These are phyloP conservation scores for Xyrichtys novacula DNA, from an alignment of 2,797 vertebrate species.

Conservation along the genomic window DNA sequence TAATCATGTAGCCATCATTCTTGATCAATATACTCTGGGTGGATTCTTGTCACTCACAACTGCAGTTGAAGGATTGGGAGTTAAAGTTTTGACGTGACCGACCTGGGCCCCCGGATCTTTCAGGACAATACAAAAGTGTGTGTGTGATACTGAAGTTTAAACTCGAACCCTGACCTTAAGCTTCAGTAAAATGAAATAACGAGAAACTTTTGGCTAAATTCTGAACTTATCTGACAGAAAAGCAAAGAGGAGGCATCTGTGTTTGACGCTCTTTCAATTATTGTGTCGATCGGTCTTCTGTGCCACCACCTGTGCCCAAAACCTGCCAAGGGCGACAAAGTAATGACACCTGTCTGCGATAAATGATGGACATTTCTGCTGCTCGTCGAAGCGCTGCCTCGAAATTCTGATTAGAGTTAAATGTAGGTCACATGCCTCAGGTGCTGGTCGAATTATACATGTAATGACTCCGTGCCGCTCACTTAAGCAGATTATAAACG, in stretches of 20 bases:
- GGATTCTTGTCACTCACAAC: slow-evolving; percentile 2
- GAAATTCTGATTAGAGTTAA: slow-evolving; percentile 9
- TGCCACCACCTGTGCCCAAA: background rate
- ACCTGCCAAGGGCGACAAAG: slow-evolving; percentile 32
- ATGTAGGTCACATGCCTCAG: slow-evolving; percentile 21
- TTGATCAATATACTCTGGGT: too few species aligned
- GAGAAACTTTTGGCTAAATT: background rate
- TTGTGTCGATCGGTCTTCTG: slow-evolving; percentile 2
- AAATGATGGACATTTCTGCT: slow-evolving; percentile 17
- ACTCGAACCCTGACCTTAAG: background rate
- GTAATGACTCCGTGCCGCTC: slow-evolving; percentile 2
- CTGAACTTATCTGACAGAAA: background rate
- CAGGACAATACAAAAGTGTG: background rate
- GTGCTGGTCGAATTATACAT: slow-evolving; percentile 13
- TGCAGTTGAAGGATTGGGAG: slow-evolving; percentile 31
- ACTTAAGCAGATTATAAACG: slow-evolving; percentile 26
- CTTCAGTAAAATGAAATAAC: too few species aligned
- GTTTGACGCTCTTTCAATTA: background rate
- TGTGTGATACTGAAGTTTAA: slow-evolving; percentile 1
- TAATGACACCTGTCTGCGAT: slow-evolving; percentile 37
- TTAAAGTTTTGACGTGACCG: slow-evolving; percentile 19
- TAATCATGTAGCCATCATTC: too few species aligned
- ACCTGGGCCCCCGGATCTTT: slow-evolving; percentile 18
- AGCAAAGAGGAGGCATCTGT: background rate
- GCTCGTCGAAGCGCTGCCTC: slow-evolving; percentile 30